Conservation (phyloP, 1,140 invertebrate species). For the Danaus plexippus region DNA sequence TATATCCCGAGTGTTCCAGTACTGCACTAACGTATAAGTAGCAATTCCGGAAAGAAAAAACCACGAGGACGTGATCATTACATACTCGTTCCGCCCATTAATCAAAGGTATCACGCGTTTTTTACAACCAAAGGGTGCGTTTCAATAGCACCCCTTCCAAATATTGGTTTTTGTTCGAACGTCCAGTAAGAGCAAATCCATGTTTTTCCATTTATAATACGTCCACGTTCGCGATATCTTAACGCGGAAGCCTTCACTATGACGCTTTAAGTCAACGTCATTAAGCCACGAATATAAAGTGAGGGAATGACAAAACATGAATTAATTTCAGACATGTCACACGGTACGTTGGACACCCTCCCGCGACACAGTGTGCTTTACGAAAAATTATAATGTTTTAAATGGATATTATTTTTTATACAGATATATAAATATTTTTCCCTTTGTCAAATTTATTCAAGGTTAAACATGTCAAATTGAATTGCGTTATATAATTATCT, state of each 20-base stretch:
- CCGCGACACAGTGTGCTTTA: constrained; percentile 18
- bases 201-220: constrained; percentile 63
- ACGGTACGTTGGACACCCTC: constrained; percentile 64
- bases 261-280: constrained; percentile 61
- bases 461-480: too few species aligned
- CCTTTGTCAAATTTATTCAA: too few species aligned
- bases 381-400: constrained; percentile 6
- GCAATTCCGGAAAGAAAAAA: background rate
- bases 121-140: constrained; percentile 61
- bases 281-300: constrained; percentile 66
- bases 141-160: constrained; percentile 65
- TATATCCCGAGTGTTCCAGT: too few species aligned
- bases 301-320: constrained; percentile 70
- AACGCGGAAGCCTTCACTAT: constrained; percentile 46
- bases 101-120: constrained; percentile 61
- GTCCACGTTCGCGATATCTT: constrained; percentile 58
- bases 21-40: too few species aligned
- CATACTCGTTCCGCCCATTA: constrained; percentile 43
- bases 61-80: constrained; percentile 13
- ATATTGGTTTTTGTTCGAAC: constrained; percentile 65
- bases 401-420: too few species aligned
- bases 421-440: too few species aligned
- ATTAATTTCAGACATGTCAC: constrained; percentile 70
- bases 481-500: too few species aligned
- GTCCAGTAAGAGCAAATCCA: constrained; percentile 67